A percentile compares a stretch with the other conserved stretches of the same genome.
Conservation (phyloP, 2,888 invertebrate genomes). For the Lasioglossum lativentre region DNA sequence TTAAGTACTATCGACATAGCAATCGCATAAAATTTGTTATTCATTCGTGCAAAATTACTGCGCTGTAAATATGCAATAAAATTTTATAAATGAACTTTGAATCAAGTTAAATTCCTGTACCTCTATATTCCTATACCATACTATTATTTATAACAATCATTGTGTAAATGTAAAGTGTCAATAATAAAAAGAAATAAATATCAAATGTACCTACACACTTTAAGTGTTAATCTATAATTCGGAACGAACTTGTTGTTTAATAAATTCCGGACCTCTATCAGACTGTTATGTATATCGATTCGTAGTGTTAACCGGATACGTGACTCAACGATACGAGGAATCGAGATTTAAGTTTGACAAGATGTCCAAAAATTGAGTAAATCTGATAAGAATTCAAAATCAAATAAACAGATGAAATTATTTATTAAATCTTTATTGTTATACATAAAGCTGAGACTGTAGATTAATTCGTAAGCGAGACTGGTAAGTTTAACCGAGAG, state of each 20-base stretch:
- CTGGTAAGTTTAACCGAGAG: slow-evolving; percentile 32
- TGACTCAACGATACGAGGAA: slow-evolving; percentile 40
- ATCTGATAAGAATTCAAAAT: slow-evolving; percentile 48
- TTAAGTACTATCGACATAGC: slow-evolving; percentile 15
- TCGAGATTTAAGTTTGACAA: slow-evolving; percentile 63
- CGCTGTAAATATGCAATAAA: slow-evolving; percentile 49
- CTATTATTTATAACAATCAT: not conserved
- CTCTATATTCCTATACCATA: not conserved
- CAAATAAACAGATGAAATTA: slow-evolving; percentile 14
- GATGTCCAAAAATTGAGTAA: slow-evolving; percentile 62
- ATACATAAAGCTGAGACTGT: not conserved
- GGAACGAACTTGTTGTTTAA: not conserved
- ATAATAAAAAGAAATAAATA: not conserved
- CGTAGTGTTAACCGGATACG: slow-evolving; percentile 17
- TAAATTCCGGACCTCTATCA: not conserved
- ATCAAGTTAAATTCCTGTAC: slow-evolving; percentile 34
- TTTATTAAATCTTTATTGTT: slow-evolving; percentile 25
- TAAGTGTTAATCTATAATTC: not conserved
- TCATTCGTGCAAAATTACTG: slow-evolving; percentile 10
- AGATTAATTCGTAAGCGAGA: slow-evolving; percentile 8
- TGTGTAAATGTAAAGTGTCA: not conserved
- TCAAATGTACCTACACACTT: not conserved
- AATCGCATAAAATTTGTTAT: slow-evolving; percentile 21
- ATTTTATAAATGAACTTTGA: slow-evolving; percentile 52
- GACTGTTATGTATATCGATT: slow-evolving; percentile 23